Evolutionary conservation across 2,113 vertebrate genomes (phyloP).

Genomic region (Acrocephalus kingi): DNA sequence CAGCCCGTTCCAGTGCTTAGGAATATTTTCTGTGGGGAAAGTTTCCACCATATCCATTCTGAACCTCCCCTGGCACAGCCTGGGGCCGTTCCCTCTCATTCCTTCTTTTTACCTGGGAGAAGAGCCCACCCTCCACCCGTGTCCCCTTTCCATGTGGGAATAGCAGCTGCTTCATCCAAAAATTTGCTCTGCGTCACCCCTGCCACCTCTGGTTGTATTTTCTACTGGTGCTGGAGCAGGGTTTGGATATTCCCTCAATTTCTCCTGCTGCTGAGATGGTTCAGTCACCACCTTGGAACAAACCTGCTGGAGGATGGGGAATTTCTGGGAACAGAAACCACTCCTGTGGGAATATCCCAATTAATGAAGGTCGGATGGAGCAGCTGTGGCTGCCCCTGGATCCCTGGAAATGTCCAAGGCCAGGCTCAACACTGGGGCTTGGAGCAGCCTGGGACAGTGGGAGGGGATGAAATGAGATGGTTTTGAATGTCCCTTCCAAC

Average conservation of each 20-base stretch:
- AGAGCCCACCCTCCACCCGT: accelerated
- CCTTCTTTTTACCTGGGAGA: too few species aligned
- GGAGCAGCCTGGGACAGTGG: accelerated
- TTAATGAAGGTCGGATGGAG: too few species aligned
- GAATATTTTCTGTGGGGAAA: not conserved
- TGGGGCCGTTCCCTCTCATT: not conserved
- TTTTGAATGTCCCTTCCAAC: not conserved
- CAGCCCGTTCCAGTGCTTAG: accelerated
- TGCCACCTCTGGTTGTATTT: not conserved
- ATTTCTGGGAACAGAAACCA: not conserved
- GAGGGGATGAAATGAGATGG: not conserved
- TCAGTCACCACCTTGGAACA: not conserved
- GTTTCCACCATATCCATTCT: accelerated
- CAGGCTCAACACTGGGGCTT: not conserved
- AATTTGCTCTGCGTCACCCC: not conserved
- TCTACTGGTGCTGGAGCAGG: too few species aligned
- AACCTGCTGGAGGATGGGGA: not conserved
- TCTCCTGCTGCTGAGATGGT: not conserved
- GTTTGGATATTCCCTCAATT: not conserved
- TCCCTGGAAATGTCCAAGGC: not conserved
- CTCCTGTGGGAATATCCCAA: accelerated
- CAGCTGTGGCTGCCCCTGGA: not conserved
- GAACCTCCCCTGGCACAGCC: not conserved
- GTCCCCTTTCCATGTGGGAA: accelerated
- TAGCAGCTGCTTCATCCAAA: accelerated